phyloP scores from a whole-genome alignment of 2,113 vertebrate genomes.

The Cavia porcellus region DNA sequence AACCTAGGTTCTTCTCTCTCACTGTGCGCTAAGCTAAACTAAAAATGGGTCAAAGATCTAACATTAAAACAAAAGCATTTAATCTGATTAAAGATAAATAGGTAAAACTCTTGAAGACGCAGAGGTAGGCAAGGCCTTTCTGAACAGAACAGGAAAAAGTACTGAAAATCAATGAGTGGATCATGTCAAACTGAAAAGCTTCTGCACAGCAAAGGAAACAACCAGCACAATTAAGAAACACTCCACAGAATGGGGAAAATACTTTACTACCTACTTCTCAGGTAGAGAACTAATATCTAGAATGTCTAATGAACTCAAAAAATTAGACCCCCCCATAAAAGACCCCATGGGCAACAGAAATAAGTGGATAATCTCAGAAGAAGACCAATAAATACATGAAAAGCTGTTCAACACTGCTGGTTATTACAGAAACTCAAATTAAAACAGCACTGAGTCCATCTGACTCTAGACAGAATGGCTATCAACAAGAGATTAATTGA shows the following conservation, averaged over 20 bases:
- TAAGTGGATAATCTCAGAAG: background rate
- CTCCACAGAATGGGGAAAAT: background rate
- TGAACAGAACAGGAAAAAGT: background rate
- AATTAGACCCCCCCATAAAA: background rate
- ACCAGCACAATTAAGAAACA: no score
- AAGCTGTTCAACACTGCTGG: background rate
- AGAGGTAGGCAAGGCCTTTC: background rate
- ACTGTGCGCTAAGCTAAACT: background rate
- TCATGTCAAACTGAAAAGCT: background rate
- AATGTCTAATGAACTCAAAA: background rate
- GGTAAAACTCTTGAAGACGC: background rate
- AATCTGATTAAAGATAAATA: background rate
- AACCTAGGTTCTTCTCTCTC: background rate
- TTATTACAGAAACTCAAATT: background rate
- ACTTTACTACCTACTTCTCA: background rate
- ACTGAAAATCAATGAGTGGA: background rate
- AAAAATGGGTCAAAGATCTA: background rate
- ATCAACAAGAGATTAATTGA: background rate
- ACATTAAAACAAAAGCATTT: background rate
- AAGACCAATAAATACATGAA: background rate
- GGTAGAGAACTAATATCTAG: background rate
- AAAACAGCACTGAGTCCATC: background rate
- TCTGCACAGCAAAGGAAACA: background rate
- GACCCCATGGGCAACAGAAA: background rate
- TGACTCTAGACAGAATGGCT: background rate